Evolutionary conservation across 2,113 vertebrate genomes (phyloP), one percentile per base, ranked within the genome.

Genomic region (Epinephelus lanceolatus): DNA sequence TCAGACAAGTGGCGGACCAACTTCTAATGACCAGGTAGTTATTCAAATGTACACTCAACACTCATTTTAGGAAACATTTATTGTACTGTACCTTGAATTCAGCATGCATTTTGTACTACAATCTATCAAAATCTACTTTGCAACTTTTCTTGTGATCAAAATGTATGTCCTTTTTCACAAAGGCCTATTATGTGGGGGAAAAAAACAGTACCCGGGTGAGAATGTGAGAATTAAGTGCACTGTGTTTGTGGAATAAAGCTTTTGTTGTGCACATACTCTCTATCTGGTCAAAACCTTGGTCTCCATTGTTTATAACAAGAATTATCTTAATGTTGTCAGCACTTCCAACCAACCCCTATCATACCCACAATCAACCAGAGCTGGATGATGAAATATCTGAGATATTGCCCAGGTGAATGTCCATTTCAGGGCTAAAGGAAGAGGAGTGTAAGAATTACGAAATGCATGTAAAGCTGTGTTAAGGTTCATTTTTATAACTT

Each of bases 211-310:
- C 6, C 33, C 2, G 1, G 33, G 33, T 37, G 33, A 37, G 33
- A 37, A 37, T 42, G 8, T 42, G 40, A 42, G 42, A 2, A 45
- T 12, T 10, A 45, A 45, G 42, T 12, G 42, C 9, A 8, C 8
- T 12, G 11, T 42, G 40, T 42, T 9, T 42, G 40, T 42, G 53
- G 62, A 75, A 65, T 63, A 47, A 45, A 69, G 45, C 55, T 18
- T 55, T 71, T 77, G 80, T 73, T 83, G 18, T 49, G 37, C 25
- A 52, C 42, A 71, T 2, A 19, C 37, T 25, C 14, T 45, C 14
- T 49, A 71, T 47, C n/a, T 19, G 55, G 23, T 71, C 45, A 3
- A 52, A 30, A 71, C 67, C 21, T 53, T 71, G 59, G 59, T 63
- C 37, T 70, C 1, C 10, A 42, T 23, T 47, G 40, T 71, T 37